Conservation (phyloP, 2,797 vertebrate genomes). For the Cynopterus sphinx region DNA sequence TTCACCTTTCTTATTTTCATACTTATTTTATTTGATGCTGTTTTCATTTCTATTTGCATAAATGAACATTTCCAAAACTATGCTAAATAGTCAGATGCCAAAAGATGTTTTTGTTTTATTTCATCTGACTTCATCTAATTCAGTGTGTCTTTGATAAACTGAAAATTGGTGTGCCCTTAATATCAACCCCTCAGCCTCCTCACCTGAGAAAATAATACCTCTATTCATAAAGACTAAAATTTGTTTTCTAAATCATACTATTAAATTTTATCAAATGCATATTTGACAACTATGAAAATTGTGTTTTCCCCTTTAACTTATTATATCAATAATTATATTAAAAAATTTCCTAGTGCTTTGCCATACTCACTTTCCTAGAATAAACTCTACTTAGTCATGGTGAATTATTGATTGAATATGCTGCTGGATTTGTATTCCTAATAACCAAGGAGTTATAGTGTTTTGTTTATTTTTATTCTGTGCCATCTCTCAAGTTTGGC, state of each 20-base stretch:
- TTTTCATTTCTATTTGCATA: constrained; percentile 7
- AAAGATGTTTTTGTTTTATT: not conserved
- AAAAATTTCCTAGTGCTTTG: constrained; percentile 23
- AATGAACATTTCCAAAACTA: not conserved
- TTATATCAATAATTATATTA: constrained; percentile 27
- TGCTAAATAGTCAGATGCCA: not conserved
- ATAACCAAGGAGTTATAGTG: not conserved
- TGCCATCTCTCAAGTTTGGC: not conserved
- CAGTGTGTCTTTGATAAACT: not conserved
- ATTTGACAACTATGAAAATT: constrained; percentile 41
- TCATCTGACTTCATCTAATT: not conserved
- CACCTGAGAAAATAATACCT: not conserved
- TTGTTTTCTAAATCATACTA: not conserved
- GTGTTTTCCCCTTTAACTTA: constrained; percentile 26
- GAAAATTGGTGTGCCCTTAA: not conserved
- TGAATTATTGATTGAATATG: constrained; percentile 62
- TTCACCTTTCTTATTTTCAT: not conserved
- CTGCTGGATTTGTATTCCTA: constrained; percentile 48
- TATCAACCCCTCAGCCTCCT: accelerated
- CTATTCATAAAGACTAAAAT: not conserved
- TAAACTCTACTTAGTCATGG: constrained; percentile 45
- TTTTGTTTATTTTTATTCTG: not conserved
- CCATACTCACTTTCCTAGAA: not conserved
- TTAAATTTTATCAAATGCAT: not conserved
- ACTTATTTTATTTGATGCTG: not conserved